phyloP scores from a whole-genome alignment of 2,888 invertebrate genomes.

The Mythimna ferrago region DNA sequence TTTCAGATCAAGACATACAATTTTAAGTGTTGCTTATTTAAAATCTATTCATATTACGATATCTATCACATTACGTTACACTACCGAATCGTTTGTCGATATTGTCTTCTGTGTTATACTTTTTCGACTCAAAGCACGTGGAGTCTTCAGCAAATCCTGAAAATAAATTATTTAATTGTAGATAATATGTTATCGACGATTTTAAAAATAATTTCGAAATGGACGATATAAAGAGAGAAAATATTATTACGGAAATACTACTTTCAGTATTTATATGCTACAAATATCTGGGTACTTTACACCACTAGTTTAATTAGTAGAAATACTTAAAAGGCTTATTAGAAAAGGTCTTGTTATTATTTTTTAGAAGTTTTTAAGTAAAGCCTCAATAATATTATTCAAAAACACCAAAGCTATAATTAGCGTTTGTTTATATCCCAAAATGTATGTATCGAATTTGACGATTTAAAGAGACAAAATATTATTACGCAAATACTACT shows the following conservation, averaged over 20 bases:
- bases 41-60: not conserved
- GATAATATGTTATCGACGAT: not conserved
- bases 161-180: slow-evolving; percentile 34
- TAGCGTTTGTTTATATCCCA: no score
- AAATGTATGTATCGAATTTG: no score
- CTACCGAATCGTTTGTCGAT: slow-evolving; percentile 30
- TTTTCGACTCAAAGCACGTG: slow-evolving; percentile 53
- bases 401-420: no score
- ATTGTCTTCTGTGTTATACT: slow-evolving; percentile 32
- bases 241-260: not conserved
- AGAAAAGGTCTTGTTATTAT: no score
- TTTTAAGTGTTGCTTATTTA: not conserved
- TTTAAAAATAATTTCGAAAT: no score
- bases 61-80: slow-evolving; percentile 8
- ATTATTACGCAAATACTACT: no score
- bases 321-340: no score
- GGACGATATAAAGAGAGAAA: not conserved
- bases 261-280: not conserved
- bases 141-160: slow-evolving; percentile 73
- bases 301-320: no score
- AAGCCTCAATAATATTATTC: no score
- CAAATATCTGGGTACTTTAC: no score
- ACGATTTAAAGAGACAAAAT: no score
- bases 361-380: no score
- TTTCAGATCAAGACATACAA: slow-evolving; percentile 8